Evolutionary conservation across 2,888 invertebrate species (phyloP).

Genomic region (Eulithis testata): DNA sequence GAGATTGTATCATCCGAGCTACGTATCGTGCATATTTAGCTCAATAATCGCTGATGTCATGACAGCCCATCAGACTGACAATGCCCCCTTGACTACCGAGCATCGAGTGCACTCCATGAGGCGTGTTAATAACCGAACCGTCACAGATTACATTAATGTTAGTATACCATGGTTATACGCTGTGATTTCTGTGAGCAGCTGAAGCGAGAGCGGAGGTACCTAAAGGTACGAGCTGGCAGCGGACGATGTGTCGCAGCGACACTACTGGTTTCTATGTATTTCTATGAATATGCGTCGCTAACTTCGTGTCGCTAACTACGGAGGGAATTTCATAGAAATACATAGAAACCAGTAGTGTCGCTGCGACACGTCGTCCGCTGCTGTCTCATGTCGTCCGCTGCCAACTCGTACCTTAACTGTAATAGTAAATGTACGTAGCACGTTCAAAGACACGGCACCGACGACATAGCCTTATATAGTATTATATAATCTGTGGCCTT

Average conservation of each 20-base stretch:
- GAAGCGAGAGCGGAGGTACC: neutral
- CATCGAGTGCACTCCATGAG: slow-evolving; percentile 49
- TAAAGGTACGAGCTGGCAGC: neutral
- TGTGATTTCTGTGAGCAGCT: neutral
- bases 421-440: neutral
- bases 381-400: too few relatives aligned
- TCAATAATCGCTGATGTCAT: slow-evolving; percentile 63
- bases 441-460: neutral
- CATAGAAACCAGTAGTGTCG: too few relatives aligned
- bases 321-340: too few relatives aligned
- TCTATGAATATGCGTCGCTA: too few relatives aligned
- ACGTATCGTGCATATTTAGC: slow-evolving; percentile 46
- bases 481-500: too few relatives aligned
- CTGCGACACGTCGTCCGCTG: too few relatives aligned
- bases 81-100: slow-evolving; percentile 40
- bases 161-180: neutral
- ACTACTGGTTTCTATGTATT: too few relatives aligned
- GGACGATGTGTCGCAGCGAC: too few relatives aligned
- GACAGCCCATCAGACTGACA: slow-evolving; percentile 43
- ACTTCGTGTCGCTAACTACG: too few relatives aligned
- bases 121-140: slow-evolving; percentile 43
- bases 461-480: too few relatives aligned
- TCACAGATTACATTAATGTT: slow-evolving; percentile 23
- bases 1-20: slow-evolving; percentile 23
- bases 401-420: too few relatives aligned